A percentile compares a stretch with the other conserved stretches of the same genome.
Conservation (phyloP, 1,140 invertebrate species). For the Aphis craccivora region DNA sequence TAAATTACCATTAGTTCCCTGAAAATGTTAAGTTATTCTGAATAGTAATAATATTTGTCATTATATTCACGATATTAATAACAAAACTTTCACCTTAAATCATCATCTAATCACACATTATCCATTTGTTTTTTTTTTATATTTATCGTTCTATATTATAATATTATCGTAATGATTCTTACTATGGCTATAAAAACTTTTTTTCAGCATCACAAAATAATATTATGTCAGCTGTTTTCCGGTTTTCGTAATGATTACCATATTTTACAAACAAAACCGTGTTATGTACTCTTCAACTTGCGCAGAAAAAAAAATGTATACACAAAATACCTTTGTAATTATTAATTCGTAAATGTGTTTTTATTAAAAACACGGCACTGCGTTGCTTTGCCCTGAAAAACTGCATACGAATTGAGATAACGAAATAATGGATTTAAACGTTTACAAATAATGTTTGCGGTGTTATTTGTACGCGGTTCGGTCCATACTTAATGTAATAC, state of each 20-base stretch:
- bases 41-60: slow-evolving; percentile 35
- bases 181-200: slow-evolving; percentile 23
- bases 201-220: background rate
- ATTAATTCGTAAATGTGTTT: background rate
- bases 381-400: background rate
- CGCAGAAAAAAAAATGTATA: background rate
- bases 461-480: background rate
- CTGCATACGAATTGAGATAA: background rate
- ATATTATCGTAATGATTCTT: background rate
- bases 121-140: background rate
- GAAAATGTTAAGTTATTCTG: slow-evolving; percentile 26
- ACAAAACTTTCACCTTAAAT: slow-evolving; percentile 50
- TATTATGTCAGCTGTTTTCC: background rate
- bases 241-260: background rate
- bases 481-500: background rate
- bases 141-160: background rate
- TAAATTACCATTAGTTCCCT: slow-evolving; percentile 36
- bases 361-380: background rate
- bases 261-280: background rate
- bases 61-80: slow-evolving; percentile 28
- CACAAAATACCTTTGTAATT: background rate
- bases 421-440: background rate
- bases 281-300: background rate
- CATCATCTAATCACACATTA: slow-evolving; percentile 34
- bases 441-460: background rate